Evolutionary conservation across 2,797 vertebrate genomes (phyloP).

Genomic region (Cheirogaleus major): DNA sequence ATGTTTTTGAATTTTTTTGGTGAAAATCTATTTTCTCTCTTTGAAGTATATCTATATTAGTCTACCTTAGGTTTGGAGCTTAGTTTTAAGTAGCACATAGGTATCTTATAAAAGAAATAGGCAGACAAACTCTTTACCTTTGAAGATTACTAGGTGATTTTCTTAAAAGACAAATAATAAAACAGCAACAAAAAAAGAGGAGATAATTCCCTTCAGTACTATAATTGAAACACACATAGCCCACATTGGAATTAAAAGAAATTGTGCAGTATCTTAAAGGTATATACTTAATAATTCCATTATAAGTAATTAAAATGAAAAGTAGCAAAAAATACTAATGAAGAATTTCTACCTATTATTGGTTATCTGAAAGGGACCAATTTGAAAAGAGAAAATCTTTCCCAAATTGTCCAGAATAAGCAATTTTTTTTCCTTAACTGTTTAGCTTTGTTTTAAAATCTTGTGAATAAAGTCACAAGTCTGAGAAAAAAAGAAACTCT

Average conservation of each 20-base stretch:
- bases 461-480: background rate
- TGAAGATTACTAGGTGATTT: background rate
- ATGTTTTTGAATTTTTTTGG: constrained; percentile 37
- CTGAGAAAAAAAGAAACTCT: background rate
- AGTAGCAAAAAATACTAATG: background rate
- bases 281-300: background rate
- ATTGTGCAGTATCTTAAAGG: background rate
- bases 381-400: constrained; percentile 7
- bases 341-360: background rate
- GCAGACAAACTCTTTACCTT: background rate
- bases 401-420: background rate
- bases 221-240: background rate
- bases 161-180: background rate
- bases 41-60: constrained; percentile 47
- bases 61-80: constrained; percentile 58
- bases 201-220: background rate
- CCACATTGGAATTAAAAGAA: background rate
- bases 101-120: background rate
- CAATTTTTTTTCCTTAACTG: background rate
- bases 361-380: background rate
- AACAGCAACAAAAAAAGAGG: background rate
- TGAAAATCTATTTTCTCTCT: constrained; percentile 40
- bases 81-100: background rate
- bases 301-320: constrained; percentile 23
- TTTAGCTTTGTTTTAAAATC: constrained; percentile 7